Conservation (phyloP, 2,888 invertebrate genomes). For the Syrphus vitripennis region DNA sequence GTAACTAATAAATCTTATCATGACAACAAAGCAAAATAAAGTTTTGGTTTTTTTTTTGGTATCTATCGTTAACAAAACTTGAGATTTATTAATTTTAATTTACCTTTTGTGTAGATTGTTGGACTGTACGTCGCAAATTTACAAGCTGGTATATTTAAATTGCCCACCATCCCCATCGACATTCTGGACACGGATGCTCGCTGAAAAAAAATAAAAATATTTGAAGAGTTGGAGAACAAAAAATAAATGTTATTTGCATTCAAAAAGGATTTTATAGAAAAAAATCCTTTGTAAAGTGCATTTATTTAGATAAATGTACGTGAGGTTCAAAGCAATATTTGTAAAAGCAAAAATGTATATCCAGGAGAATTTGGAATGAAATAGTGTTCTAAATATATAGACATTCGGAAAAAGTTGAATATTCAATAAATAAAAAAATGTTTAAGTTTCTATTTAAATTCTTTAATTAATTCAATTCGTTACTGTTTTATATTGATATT, state of each 20-base stretch:
- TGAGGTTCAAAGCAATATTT: not conserved
- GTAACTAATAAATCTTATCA: not conserved
- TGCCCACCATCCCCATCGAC: slow-evolving; percentile 80
- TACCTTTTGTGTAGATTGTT: slow-evolving; percentile 78
- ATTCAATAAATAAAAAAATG: not conserved
- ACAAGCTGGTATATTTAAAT: slow-evolving; percentile 80
- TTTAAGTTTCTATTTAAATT: too few species aligned
- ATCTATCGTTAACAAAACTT: not conserved
- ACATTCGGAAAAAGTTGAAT: not conserved
- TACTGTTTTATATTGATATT: too few species aligned
- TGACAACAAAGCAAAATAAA: not conserved
- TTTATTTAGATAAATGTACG: not conserved
- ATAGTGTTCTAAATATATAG: too few species aligned
- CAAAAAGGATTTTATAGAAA: not conserved
- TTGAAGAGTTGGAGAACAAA: not conserved
- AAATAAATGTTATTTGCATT: not conserved
- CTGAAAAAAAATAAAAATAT: slow-evolving; percentile 74
- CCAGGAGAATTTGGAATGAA: not conserved
- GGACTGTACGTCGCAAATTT: slow-evolving; percentile 79
- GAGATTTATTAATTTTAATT: slow-evolving; percentile 62
- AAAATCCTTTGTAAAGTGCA: not conserved
- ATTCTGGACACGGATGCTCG: slow-evolving; percentile 81
- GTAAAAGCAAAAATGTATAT: not conserved
- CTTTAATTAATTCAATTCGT: too few species aligned
- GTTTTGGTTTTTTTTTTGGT: not conserved